phyloP scores from a whole-genome alignment of 2,888 invertebrate genomes.

The Pomacea canaliculata region DNA sequence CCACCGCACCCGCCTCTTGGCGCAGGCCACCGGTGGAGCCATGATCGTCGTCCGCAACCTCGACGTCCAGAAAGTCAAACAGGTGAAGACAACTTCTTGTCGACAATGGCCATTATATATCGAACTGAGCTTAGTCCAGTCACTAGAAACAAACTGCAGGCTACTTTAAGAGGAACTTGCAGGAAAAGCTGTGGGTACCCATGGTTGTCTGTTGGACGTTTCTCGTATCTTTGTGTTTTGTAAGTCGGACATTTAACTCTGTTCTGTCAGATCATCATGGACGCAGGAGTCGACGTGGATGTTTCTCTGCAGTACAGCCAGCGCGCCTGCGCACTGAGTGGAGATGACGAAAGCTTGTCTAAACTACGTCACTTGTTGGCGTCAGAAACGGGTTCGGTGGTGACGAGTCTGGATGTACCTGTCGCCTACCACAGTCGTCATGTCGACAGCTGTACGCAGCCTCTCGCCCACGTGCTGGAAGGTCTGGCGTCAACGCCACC shows the following conservation, averaged over 20 bases:
- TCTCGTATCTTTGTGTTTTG: too few species aligned
- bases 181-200: too few species aligned
- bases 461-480: conserved; percentile 4
- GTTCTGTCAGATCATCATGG: too few species aligned
- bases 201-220: too few species aligned
- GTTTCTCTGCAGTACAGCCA: conserved; percentile 11
- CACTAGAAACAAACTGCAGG: too few species aligned
- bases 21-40: conserved; percentile 38
- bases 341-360: background rate
- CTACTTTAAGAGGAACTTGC: too few species aligned
- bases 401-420: conserved; percentile 24
- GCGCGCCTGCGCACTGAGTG: conserved; percentile 2
- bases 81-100: background rate
- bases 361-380: background rate
- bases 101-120: too few species aligned
- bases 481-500: conserved; percentile 4
- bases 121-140: too few species aligned
- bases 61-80: conserved; percentile 30
- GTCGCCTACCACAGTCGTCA: conserved; percentile 35
- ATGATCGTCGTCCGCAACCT: conserved; percentile 46
- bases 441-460: conserved; percentile 18
- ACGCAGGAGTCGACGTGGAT: background rate
- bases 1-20: conserved; percentile 39
- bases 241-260: too few species aligned
- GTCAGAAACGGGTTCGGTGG: too few species aligned